A percentile compares a stretch with the other conserved stretches of the same genome.
Conservation (phyloP, 2,113 vertebrate genomes). For the Hirundichthys speculiger region DNA sequence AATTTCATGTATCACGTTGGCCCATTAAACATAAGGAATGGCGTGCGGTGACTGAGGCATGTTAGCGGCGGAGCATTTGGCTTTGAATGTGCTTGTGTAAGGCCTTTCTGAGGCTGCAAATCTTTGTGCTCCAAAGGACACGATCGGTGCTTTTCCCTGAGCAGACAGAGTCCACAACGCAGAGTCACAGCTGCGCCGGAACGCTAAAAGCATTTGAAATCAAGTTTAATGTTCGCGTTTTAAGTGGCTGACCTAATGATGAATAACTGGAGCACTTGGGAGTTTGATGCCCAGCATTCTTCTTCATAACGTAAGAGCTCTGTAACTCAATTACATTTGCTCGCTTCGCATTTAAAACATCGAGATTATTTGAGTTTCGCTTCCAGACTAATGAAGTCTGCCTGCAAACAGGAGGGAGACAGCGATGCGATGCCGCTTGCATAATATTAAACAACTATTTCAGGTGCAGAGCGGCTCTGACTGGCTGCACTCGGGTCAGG, state of each 20-base stretch:
- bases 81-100: slow-evolving; percentile 11
- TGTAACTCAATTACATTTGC: slow-evolving; percentile 23
- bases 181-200: slow-evolving; percentile 1
- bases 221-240: slow-evolving; percentile 31
- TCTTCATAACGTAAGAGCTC: slow-evolving; percentile 37
- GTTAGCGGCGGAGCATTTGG: not conserved
- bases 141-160: not conserved
- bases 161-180: not conserved
- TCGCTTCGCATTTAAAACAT: slow-evolving; percentile 18
- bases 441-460: not conserved
- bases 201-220: slow-evolving; percentile 35
- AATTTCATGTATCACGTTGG: not conserved
- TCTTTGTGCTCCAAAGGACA: not conserved
- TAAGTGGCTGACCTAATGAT: slow-evolving; percentile 18
- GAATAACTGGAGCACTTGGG: slow-evolving; percentile 21
- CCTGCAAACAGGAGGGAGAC: not conserved
- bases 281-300: slow-evolving; percentile 15
- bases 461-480: slow-evolving; percentile 4
- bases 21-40: not conserved
- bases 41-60: slow-evolving; percentile 6
- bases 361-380: not conserved
- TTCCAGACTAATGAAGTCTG: slow-evolving; percentile 9
- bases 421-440: slow-evolving; percentile 1
- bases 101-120: not conserved
- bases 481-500: too few relatives aligned